phyloP scores from a whole-genome alignment of 2,113 vertebrate genomes.

The Clupea harengus region DNA sequence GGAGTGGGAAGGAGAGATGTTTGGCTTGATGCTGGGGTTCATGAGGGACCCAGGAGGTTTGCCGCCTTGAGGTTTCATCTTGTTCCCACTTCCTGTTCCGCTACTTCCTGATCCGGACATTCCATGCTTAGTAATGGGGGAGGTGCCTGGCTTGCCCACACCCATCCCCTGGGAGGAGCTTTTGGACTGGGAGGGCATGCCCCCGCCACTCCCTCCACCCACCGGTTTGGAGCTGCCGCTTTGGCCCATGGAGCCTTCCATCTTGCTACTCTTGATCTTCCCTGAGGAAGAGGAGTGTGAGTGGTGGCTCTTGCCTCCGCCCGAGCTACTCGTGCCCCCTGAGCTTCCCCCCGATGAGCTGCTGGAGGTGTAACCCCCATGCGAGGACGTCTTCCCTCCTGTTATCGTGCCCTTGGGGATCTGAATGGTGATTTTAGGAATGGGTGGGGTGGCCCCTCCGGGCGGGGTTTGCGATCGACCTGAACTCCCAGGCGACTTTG shows the following conservation, averaged over 20 bases:
- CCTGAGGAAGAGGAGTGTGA: constrained; percentile 90
- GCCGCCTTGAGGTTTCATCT: constrained; percentile 90
- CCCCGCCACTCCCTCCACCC: constrained; percentile 69
- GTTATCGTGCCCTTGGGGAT: constrained; percentile 93
- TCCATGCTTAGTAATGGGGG: constrained; percentile 92
- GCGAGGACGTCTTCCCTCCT: constrained; percentile 90
- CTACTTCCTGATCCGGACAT: constrained; percentile 74
- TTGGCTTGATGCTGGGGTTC: constrained; percentile 95
- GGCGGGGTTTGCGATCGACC: constrained; percentile 95
- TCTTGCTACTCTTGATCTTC: constrained; percentile 92
- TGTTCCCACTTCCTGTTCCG: constrained; percentile 73
- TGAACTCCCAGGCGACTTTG: constrained; percentile 94
- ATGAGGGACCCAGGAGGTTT: constrained; percentile 92
- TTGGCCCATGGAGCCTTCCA: constrained; percentile 84
- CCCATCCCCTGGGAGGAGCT: constrained; percentile 84
- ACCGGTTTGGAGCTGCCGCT: constrained; percentile 82
- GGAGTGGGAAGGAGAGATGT: constrained; percentile 97
- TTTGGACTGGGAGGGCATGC: constrained; percentile 79
- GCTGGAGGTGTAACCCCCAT: constrained; percentile 89
- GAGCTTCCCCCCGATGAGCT: constrained; percentile 77
- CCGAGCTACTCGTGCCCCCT: constrained; percentile 58
- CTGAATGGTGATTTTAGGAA: constrained; percentile 98
- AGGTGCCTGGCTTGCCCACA: constrained; percentile 87
- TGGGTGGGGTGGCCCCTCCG: constrained; percentile 89
- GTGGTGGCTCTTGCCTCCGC: constrained; percentile 92